phyloP scores from a whole-genome alignment of 1,140 invertebrate species.

The Steinernema feltiae region DNA sequence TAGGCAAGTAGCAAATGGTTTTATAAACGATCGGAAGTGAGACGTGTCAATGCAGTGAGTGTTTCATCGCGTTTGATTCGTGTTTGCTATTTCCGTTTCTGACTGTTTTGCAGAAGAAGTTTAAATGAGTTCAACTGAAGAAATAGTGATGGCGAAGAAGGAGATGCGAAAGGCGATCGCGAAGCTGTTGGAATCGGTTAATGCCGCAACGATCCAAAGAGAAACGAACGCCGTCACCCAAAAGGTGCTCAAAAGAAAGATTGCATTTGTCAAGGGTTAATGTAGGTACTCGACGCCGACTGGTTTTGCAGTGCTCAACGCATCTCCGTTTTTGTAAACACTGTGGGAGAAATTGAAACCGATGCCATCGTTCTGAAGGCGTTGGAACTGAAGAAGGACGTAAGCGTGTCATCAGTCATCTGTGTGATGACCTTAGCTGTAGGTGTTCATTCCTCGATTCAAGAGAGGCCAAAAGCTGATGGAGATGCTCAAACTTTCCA shows the following conservation, averaged over 20 bases:
- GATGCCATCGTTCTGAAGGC: neutral
- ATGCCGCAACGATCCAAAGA: neutral
- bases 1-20: slow-evolving; percentile 51
- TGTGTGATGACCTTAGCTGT: too few species aligned
- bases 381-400: neutral
- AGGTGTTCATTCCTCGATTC: neutral
- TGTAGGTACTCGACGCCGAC: neutral
- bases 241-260: neutral
- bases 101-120: neutral
- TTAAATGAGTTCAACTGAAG: neutral
- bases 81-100: neutral
- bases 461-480: neutral
- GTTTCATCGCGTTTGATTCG: neutral
- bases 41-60: too few species aligned
- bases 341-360: neutral
- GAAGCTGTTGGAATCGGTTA: neutral
- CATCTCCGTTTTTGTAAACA: neutral
- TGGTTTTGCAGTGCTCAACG: neutral
- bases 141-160: neutral
- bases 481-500: neutral
- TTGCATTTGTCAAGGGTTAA: neutral
- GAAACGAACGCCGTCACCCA: neutral
- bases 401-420: neutral
- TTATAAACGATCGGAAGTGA: neutral
- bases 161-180: neutral